Evolutionary conservation across 2,888 invertebrate genomes (phyloP).

Genomic region (Lepidocyrtoides sp.): DNA sequence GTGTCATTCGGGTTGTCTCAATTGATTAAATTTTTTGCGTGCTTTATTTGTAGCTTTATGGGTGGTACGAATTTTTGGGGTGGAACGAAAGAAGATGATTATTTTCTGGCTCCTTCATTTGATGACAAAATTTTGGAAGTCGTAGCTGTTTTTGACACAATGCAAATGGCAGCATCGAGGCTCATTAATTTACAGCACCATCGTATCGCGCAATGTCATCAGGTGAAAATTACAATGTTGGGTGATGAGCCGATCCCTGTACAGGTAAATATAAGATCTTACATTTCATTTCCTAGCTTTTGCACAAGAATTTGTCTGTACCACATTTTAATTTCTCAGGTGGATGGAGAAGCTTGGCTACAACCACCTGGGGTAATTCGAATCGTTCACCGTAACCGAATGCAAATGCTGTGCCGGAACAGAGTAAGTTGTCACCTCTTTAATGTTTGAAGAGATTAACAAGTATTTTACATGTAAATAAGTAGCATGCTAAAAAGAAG

Average conservation of each 20-base stretch:
- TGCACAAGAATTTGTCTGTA: no score
- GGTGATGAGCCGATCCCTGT: slow-evolving; percentile 88
- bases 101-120: slow-evolving; percentile 97
- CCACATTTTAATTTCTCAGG: slow-evolving; percentile 86
- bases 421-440: slow-evolving; percentile 52
- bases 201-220: slow-evolving; percentile 98
- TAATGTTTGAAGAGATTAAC: not conserved
- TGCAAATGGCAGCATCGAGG: slow-evolving; percentile 98
- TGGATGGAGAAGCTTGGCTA: slow-evolving; percentile 99
- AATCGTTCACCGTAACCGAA: slow-evolving; percentile 98
- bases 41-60: slow-evolving; percentile 93
- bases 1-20: not conserved
- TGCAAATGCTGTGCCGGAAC: slow-evolving; percentile 96
- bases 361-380: slow-evolving; percentile 98
- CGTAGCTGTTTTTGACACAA: slow-evolving; percentile 98
- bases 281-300: not conserved
- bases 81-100: slow-evolving; percentile 95
- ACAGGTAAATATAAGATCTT: slow-evolving; percentile 75
- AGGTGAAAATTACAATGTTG: slow-evolving; percentile 97
- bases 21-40: not conserved
- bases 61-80: slow-evolving; percentile 99
- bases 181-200: slow-evolving; percentile 98
- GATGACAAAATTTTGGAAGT: slow-evolving; percentile 99
- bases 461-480: not conserved
- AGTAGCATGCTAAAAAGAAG: not conserved